Evolutionary conservation across 1,140 invertebrate genomes (phyloP), one percentile per base, ranked within the genome.

Genomic region (Drosophila sp.): DNA sequence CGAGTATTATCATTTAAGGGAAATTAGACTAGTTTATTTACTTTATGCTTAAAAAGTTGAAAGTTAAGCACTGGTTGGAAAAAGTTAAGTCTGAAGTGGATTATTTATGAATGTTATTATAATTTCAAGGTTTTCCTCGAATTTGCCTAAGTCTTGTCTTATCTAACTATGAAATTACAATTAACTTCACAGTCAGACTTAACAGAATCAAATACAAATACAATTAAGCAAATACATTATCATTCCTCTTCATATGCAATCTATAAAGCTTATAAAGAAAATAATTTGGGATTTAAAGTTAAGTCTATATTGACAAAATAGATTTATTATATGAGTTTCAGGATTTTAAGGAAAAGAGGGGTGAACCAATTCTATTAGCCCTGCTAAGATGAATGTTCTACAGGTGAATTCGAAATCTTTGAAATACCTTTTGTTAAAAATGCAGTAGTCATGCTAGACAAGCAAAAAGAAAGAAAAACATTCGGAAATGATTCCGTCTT

Each of bases 51-150:
- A 6, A 38, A 38, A 38, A 13, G 36, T n/a, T 16, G 2, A 43
- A n/a, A 25, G 45, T 18, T 48, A 48, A 48, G 13, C 11, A 25
- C 5, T 27, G 6, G 41, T 43, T 48, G 27, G 11, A 0, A n/a
- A 48, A n/a, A 27, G 7, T 48, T 48, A 27, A 25, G 18, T 48
- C 21, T 27, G 8, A 4, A 48, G 45, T 13, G 45, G 45, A 14
- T 48, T 25, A 48, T 48, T 27, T 48, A 48, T 48, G 45, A n/a
- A 21, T 7, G 8, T 25, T 27, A 13, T 7, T 14, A 29, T 51
- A 27, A 25, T 25, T 43, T 18, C 14, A 43, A 43, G 40, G 40
- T 18, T 18, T 43, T 18, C 40, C 40, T 43, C 14, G 40, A 43
- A 16, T 43, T 43, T 43, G 40, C 40, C 40, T 8, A 16, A 18